Evolutionary conservation across 2,797 vertebrate genomes (phyloP), one percentile per base, ranked within the genome.

Genomic region (Mormyrus proboscirostris): DNA sequence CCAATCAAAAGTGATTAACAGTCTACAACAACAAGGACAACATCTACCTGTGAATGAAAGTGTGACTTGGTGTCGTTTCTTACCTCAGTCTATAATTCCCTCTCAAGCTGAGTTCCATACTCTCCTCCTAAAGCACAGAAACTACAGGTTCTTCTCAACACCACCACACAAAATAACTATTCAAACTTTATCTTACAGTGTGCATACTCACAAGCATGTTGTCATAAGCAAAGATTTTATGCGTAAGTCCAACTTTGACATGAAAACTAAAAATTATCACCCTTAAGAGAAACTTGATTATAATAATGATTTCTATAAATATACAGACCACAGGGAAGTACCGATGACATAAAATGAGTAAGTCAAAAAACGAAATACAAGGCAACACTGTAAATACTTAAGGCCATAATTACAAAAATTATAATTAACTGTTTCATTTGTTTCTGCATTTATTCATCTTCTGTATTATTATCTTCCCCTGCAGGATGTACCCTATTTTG

Each of bases 11-110:
- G 22, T 14, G 8, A 49, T 87, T 73, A 76, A 44, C 25, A 38
- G 62, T 79, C 25, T 73, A 53, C 82, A 41, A 44, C 22, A 55
- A 86, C 29, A 53, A 50, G 22, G 22, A 53, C 47, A 50, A 85
- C 25, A 0, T 47, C 19, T 29, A n/a, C 2, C 41, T 87, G 41
- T 87, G 84, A 19, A 25, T 73, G 82, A 53, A 22, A 51, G 38
- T 79, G 5, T 49, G 19, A 82, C 83, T 55, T 22, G 44, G 83
- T 88, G 79, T 57, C 16, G 79, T 22, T 8, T 3, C 16, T 90
- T 92, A 96, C 96, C 95, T 95, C 19, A 94, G 90, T 93, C 95
- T 94, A 82, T 95, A 95, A 92, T 92, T 95, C 8, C 94, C 95
- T 92, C 95, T 93, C 51, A 95, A 94, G 2, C 84, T 90, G 89